Evolutionary conservation across 2,113 vertebrate genomes (phyloP).

Genomic region (Hipposideros armiger): DNA sequence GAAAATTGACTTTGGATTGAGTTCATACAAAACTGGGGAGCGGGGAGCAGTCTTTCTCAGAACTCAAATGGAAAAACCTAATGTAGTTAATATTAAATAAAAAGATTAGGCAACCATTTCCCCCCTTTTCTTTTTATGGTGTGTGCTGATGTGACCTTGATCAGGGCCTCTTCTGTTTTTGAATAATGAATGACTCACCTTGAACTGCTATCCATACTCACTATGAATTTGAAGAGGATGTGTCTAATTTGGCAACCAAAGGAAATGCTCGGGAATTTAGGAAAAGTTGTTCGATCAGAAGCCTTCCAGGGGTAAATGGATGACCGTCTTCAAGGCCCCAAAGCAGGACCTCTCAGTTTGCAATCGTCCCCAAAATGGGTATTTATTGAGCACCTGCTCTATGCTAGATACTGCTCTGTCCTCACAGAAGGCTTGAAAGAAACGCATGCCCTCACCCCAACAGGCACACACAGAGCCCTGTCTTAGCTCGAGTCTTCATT

Average conservation of each 20-base stretch:
- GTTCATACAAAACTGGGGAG: constrained; percentile 74
- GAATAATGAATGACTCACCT: constrained; percentile 91
- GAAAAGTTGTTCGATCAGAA: background rate
- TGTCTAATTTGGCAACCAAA: constrained; percentile 76
- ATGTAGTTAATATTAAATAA: constrained; percentile 89
- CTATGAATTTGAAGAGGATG: constrained; percentile 90
- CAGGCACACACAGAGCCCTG: background rate
- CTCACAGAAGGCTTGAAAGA: background rate
- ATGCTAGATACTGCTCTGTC: background rate
- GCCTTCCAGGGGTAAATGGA: background rate
- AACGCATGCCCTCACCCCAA: rapidly evolving
- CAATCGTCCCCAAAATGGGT: background rate
- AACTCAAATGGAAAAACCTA: constrained; percentile 83
- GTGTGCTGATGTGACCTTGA: constrained; percentile 80
- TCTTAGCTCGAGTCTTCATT: background rate
- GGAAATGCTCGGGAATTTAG: constrained; percentile 70
- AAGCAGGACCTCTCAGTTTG: background rate
- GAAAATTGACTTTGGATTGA: constrained; percentile 85
- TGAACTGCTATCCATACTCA: constrained; percentile 87
- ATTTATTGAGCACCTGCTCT: too few species aligned
- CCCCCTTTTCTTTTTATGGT: constrained; percentile 64
- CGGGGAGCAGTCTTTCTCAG: constrained; percentile 74
- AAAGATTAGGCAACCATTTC: constrained; percentile 86
- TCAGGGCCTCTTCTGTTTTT: constrained; percentile 85
- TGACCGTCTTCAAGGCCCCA: background rate